Base-by-base conservation (phyloP, 2,113 vertebrate species). In the Actinemys pallida region DNA sequence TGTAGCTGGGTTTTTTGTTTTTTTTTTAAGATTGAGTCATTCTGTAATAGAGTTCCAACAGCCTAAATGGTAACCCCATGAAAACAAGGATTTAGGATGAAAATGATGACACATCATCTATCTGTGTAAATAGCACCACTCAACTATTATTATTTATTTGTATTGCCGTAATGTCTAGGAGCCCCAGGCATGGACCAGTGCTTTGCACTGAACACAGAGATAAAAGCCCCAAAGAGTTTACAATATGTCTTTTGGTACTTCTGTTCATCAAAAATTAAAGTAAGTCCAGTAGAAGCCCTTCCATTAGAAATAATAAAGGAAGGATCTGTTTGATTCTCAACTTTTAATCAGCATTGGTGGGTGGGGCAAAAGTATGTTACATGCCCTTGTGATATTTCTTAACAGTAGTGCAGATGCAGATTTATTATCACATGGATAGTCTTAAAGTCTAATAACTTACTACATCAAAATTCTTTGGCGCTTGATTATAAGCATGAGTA, bases 401-500 rank as follows among this genome's bases (percentile, higher is more conserved):
- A 72, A 13, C 1, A 19, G 20, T 19, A 45, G 35, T 89, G 49
- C 1, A 2, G 1, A 47, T 16, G 22, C 76, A 75, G 31, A 13
- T 80, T 90, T 86, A 49, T 90, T 95, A 39, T 93, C 0, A 0
- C 5, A 8, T 80, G 89, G 59, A 45, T 10, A 10, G 56, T 92
- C 81, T 80, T 83, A 59, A 22, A 59, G 49, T 39, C n/a, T 87
- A 54, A 13, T 3, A 45, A 35, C 11, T 76, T 89, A 87, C 53
- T 92, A 84, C 81, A 93, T 62, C 83, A 92, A 90, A 57, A 10
- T 50, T 92, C 13, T 81, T 85, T 88, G 39, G 57, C 87, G 54
- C 29, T 72, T 69, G 31, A 39, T 75, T 81, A 50, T 2, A 87
- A 87, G 4, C 11, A n/a, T 59, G 62, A 84, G 42, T 72, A 39